phyloP scores from a whole-genome alignment of 23 tunicate genomes.

The Styela plicata region DNA sequence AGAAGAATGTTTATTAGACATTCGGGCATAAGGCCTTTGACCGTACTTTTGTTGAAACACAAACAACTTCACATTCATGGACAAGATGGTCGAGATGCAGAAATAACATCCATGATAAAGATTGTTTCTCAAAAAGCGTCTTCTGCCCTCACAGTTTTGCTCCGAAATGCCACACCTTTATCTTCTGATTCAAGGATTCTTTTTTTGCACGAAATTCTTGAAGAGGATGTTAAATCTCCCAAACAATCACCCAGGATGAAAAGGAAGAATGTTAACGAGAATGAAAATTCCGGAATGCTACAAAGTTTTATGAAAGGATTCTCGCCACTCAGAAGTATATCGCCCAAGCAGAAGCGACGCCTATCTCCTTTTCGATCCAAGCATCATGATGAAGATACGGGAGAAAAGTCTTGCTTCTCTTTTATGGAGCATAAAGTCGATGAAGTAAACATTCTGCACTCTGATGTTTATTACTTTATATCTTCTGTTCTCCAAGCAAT shows the following conservation, averaged over 20 bases:
- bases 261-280: not conserved
- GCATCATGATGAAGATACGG: constrained; percentile 34
- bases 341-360: constrained; percentile 18
- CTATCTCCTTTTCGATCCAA: not conserved
- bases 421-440: constrained; percentile 34
- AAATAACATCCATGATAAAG: not conserved
- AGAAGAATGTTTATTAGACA: constrained; percentile 50
- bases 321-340: not conserved
- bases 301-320: constrained; percentile 22
- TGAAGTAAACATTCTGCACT: not conserved
- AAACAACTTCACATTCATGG: not conserved
- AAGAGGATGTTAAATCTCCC: not conserved
- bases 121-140: not conserved
- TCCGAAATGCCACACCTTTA: not conserved
- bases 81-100: not conserved
- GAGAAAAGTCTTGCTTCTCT: constrained; percentile 21
- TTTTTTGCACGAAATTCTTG: not conserved
- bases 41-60: constrained; percentile 22
- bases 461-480: not conserved
- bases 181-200: not conserved
- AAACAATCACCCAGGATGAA: not conserved
- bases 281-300: constrained; percentile 20
- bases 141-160: not conserved
- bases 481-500: not conserved
- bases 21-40: constrained; percentile 57